Evolutionary conservation across 2,888 invertebrate species (phyloP), one percentile per base, ranked within the genome.

Genomic region (Clusia tigrina): DNA sequence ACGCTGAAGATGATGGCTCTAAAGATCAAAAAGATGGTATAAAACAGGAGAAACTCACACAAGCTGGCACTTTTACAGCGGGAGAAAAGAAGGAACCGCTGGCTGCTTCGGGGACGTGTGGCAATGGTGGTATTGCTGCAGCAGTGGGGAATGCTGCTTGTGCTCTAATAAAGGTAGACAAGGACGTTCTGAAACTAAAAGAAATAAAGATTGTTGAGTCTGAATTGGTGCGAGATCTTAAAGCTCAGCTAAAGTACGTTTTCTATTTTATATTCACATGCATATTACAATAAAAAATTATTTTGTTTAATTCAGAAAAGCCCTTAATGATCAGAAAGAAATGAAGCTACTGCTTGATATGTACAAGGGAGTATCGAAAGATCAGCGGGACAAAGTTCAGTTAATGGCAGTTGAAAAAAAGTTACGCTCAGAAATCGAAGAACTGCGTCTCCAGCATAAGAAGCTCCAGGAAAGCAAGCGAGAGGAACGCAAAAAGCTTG

Each of bases 341-440:
- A 88, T 97, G 89, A 97, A 97, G 81, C 85, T 98, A 0, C 84
- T 98, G 12, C 85, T 97, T 67, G 97, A 98, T 82, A 96, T 96
- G 95, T 96, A 97, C 85, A 98, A 97, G 85, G 94, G 95, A n/a
- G 94, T 94, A 9, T 92, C 95, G 63, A 98, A 97, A 82, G 98
- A 98, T 78, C 95, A 96, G 81, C 87, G 97, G 3, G 97, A 98
- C 81, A 97, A 97, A 85, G 96, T 95, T 51, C 95, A 95, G 85
- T 86, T 97, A 62, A 96, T 97, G 96, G 95, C 96, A 0, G 92
- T 93, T 0, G 97, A 98, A 84, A 91, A 96, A 76, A 96, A 96
- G 85, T 89, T 93, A 1, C 85, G 95, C 24, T 92, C 92, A 60
- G 97, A 98, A 81, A 86, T 95, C 0, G 97, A 97, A 66, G 97